A percentile compares a stretch with the other conserved stretches of the same genome.
Evolutionary conservation across 92 coral and sea anemone genomes (phyloP).

Genomic region (Galaxea fascicularis): DNA sequence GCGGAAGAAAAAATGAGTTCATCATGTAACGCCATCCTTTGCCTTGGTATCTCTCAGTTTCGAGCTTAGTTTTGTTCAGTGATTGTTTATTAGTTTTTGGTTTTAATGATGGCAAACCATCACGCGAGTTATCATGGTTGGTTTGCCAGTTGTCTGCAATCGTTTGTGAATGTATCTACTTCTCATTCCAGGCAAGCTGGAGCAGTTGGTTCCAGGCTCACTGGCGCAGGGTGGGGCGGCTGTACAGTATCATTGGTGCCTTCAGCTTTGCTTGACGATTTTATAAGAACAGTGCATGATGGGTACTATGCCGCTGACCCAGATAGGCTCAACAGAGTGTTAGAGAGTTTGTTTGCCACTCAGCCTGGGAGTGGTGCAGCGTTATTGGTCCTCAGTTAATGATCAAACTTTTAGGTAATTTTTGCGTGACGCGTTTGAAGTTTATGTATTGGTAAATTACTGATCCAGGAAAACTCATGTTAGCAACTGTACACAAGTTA

Average conservation of each 20-base stretch:
- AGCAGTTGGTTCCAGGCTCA: slow-evolving; percentile 99
- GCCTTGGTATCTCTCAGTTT: too few relatives aligned
- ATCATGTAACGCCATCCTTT: too few relatives aligned
- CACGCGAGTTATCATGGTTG: too few relatives aligned
- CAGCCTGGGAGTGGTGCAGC: slow-evolving; percentile 98
- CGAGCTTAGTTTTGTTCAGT: too few relatives aligned
- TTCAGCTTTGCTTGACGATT: slow-evolving; percentile 74
- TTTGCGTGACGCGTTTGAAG: too few relatives aligned
- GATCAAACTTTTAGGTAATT: neutral
- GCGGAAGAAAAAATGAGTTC: too few relatives aligned
- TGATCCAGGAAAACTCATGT: too few relatives aligned
- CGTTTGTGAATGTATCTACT: neutral
- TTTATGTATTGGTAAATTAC: too few relatives aligned
- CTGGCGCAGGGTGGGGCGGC: slow-evolving; percentile 99
- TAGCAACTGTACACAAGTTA: too few relatives aligned
- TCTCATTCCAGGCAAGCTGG: slow-evolving; percentile 78
- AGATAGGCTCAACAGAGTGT: slow-evolving; percentile 71
- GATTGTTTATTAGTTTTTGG: too few relatives aligned
- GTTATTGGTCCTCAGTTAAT: slow-evolving; percentile 48
- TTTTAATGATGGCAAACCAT: too few relatives aligned
- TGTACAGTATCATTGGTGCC: slow-evolving; percentile 99
- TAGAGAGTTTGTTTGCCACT: slow-evolving; percentile 94
- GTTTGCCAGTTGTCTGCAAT: too few relatives aligned
- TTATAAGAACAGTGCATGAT: slow-evolving; percentile 80
- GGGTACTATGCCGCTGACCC: slow-evolving; percentile 89